Percentiles rank a stretch among this genome's conserved stretches.
These are phyloP conservation scores for Drosophila mettleri DNA, from an alignment of 2,888 invertebrate genomes.

Conservation along the genomic window DNA sequence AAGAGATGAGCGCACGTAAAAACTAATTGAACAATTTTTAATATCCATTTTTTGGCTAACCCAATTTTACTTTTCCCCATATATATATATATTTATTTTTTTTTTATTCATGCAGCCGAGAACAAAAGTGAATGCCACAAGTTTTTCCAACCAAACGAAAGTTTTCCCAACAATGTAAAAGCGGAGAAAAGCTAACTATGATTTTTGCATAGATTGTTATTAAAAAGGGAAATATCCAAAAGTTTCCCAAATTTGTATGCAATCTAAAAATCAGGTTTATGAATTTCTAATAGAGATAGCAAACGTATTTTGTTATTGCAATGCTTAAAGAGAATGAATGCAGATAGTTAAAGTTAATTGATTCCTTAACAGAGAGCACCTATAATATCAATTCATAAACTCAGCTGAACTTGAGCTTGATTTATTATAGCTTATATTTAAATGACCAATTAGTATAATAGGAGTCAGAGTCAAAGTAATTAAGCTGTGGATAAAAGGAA, in stretches of 20 bases:
- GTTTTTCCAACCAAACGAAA: conserved; percentile 46
- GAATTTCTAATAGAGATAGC: background rate
- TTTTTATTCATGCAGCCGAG: conserved; percentile 10
- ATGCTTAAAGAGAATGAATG: background rate
- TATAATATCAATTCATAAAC: background rate
- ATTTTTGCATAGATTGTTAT: conserved; percentile 36
- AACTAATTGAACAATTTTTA: conserved; percentile 64
- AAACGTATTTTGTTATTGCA: conserved; percentile 3
- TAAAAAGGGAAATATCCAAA: conserved; percentile 29
- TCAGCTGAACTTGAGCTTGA: background rate
- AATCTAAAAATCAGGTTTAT: background rate
- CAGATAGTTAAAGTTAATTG: conserved; percentile 1
- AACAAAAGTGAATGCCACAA: conserved; percentile 63
- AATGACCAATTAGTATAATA: conserved; percentile 9
- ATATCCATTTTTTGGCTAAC: conserved; percentile 54
- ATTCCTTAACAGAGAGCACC: background rate
- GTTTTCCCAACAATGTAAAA: conserved; percentile 35
- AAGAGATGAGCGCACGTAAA: conserved; percentile 44
- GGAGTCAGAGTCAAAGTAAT: background rate
- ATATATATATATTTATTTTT: background rate
- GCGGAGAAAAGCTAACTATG: conserved; percentile 31
- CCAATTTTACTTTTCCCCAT: conserved; percentile 40
- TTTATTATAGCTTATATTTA: background rate
- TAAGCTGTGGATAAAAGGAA: background rate
- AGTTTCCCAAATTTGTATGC: conserved; percentile 13